These are phyloP conservation scores for Acridotheres tristis DNA, from an alignment of 2,797 vertebrate species.

Conservation along the genomic window DNA sequence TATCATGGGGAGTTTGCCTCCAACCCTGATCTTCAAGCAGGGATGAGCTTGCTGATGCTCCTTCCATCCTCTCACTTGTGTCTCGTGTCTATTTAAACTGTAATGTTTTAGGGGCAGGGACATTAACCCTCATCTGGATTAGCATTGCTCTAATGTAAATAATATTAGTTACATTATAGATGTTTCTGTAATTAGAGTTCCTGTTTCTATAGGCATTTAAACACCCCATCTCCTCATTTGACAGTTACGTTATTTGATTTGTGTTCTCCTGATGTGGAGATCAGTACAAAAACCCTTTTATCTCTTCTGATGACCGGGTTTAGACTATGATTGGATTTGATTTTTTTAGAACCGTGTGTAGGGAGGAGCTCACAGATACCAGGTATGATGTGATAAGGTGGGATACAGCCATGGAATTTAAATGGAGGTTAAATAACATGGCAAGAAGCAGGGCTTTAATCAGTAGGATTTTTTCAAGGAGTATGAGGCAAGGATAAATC, in stretches of 20 bases:
- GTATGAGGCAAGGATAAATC: neutral
- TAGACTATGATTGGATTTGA: conserved; percentile 40
- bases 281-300: conserved; percentile 38
- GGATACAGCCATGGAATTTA: conserved; percentile 5
- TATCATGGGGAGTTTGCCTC: neutral
- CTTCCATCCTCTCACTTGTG: neutral
- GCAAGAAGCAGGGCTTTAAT: neutral
- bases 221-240: conserved; percentile 53
- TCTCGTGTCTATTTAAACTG: conserved; percentile 61
- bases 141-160: conserved; percentile 65
- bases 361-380: conserved; percentile 14
- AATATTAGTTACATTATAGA: conserved; percentile 73
- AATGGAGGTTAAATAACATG: conserved; percentile 10
- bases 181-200: conserved; percentile 67
- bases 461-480: neutral
- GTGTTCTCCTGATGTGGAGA: conserved; percentile 49
- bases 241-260: conserved; percentile 63
- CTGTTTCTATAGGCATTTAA: conserved; percentile 66
- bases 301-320: conserved; percentile 15
- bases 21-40: neutral
- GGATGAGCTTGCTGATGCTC: neutral
- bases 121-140: conserved; percentile 61
- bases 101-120: conserved; percentile 68
- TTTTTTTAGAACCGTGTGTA: neutral
- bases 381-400: neutral